Evolutionary conservation across 92 coral and sea anemone species (phyloP), one percentile per base, ranked within the genome.

Genomic region (Blastomussa wellsi): DNA sequence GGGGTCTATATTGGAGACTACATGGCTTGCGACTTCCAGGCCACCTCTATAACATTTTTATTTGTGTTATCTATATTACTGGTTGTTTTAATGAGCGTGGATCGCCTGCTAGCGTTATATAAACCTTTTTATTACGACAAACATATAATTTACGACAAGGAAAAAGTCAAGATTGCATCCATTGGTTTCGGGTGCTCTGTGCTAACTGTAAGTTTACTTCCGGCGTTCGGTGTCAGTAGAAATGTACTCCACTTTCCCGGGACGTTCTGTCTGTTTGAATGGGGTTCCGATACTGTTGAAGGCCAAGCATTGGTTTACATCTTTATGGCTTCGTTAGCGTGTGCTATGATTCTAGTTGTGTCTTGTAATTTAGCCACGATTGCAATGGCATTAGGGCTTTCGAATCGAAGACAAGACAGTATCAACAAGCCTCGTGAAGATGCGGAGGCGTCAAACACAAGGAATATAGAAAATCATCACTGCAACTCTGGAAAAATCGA

Each of bases 161-260:
- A 95, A 41, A 96, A 95, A 75, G 82, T 96, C 44, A 90, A 89
- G 62, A 79, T 95, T 4, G 90, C 93, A 15, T 90, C 90, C 7
- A 88, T 90, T 67, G 92, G 93, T 11, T 79, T 96, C 5, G 94
- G 93, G 7, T 77, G 86, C 38, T 88, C 93, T 15, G 91, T 94
- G 7, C 79, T 94, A 20, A 88, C 96, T 2, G 48, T 95, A 33
- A 90, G 97, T 29, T 82, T 96, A 72, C 66, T 96, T 42, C 99
- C 99, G 7, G 91, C 94, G 29, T 92, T 96, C 79, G 99, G 99
- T 1, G 92, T 95, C 42, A 95, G 98, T 17, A 77, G 93, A 24
- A 91, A 95, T 52, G 98, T 95, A 17, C 88, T 95, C 2, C 98
- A 96, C 57, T 96, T 95, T 77, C 99, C 99, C 2, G 96, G 98